Evolutionary conservation across 1,140 invertebrate genomes (phyloP), one percentile per base, ranked within the genome.

Genomic region (Macrobrachium rosenbergii): DNA sequence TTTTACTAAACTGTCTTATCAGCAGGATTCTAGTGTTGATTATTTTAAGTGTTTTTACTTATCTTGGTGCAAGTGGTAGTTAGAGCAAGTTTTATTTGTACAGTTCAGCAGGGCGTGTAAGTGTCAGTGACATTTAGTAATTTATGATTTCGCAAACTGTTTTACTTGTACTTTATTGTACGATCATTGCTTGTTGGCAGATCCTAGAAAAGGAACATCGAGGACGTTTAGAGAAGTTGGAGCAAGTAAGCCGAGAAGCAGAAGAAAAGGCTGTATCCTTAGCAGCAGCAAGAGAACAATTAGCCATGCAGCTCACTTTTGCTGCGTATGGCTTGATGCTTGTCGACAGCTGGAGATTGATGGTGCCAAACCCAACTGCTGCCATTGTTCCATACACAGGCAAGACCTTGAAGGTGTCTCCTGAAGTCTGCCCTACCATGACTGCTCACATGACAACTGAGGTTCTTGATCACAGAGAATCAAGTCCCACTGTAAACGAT

Each of bases 131-230:
- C 28, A 37, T 37, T 37, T 37, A 37, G 28, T 37, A 37, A 37
- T 37, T 37, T 52, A 52, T 8, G 52, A 28, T 63, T 45, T 60
- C 16, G 17, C 59, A 60, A 14, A 1, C 16, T 81, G 17, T 37
- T 21, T 63, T 45, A 63, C 62, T 63, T 19, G 10, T 43, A 8
- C 60, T 21, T 14, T 17, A 7, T 2, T 11, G 19, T 64, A 52
- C 37, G 12, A 59, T 83, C 43, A 10, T 19, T 63, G 16, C 62
- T 5, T 58, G 67, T 77, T 58, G 77, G 14, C 88, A 89, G 88
- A 84, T 80, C 45, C 67, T 87, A 11, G 85, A 87, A 43, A 89
- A 89, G 23, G 88, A 89, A 63, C 82, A 86, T 58, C 69, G 80
- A 16, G 69, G 64, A 12, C 84, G 84, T 23, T 60, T 76, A 59